Conservation (phyloP, 2,888 invertebrate genomes). For the Brachypalpus laphriformis region DNA sequence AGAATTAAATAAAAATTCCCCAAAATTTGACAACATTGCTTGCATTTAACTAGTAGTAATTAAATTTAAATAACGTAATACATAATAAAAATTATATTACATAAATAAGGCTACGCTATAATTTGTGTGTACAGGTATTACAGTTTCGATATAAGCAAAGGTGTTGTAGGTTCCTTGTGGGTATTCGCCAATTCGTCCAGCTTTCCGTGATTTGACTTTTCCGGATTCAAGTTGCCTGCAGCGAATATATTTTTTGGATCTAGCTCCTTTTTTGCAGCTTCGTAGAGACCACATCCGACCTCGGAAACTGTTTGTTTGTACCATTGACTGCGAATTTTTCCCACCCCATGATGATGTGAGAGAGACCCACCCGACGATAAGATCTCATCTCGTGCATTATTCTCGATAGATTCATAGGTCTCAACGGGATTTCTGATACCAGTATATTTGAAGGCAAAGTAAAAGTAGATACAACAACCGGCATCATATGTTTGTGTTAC, state of each 20-base stretch:
- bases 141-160: conserved; percentile 35
- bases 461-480: conserved; percentile 98
- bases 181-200: too few species aligned
- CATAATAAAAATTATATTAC: conserved; percentile 21
- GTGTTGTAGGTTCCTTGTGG: background rate
- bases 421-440: conserved; percentile 88
- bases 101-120: conserved; percentile 46
- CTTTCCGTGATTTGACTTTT: too few species aligned
- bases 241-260: conserved; percentile 98
- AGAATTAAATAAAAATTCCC: conserved; percentile 7
- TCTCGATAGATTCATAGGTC: conserved; percentile 94
- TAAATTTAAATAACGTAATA: background rate
- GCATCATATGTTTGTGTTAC: conserved; percentile 99
- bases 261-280: conserved; percentile 92
- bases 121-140: conserved; percentile 33
- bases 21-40: conserved; percentile 8
- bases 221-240: conserved; percentile 88
- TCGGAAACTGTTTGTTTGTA: conserved; percentile 92
- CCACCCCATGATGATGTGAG: conserved; percentile 98
- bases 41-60: conserved; percentile 18
- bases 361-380: conserved; percentile 91
- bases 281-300: conserved; percentile 89
- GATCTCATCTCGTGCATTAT: conserved; percentile 95
- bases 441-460: conserved; percentile 92
- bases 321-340: conserved; percentile 95